A percentile compares a stretch with the other conserved stretches of the same genome.
Conservation (phyloP, 2,888 invertebrate genomes). For the Oasisia sp. region DNA sequence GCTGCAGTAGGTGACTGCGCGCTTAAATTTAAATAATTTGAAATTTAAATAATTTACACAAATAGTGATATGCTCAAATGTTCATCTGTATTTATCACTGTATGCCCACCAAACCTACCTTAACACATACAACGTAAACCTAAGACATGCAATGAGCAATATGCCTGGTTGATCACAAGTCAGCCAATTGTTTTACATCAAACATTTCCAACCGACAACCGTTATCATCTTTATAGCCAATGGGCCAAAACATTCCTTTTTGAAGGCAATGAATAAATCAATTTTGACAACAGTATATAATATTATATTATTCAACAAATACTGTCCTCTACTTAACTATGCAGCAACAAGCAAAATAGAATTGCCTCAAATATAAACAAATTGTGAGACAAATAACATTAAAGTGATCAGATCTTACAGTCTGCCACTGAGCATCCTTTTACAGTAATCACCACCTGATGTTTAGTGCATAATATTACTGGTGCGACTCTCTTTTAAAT, state of each 20-base stretch:
- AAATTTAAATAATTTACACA: neutral
- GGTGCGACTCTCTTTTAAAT: neutral
- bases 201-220: neutral
- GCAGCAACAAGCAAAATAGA: neutral
- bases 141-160: neutral
- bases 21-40: neutral
- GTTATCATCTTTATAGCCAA: neutral
- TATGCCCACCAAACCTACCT: neutral
- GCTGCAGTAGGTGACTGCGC: neutral
- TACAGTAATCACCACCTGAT: neutral
- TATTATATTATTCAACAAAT: neutral
- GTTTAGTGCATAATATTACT: neutral
- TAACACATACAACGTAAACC: neutral
- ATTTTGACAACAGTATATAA: neutral
- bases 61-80: neutral
- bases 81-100: neutral
- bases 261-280: neutral
- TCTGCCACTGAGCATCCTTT: neutral
- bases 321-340: neutral
- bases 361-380: conserved; percentile 7
- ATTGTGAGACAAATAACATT: neutral
- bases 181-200: neutral
- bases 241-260: neutral
- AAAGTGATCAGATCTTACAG: neutral
- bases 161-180: neutral